phyloP scores from a whole-genome alignment of 92 coral and sea anemone species.

The Paramuricea clavata region DNA sequence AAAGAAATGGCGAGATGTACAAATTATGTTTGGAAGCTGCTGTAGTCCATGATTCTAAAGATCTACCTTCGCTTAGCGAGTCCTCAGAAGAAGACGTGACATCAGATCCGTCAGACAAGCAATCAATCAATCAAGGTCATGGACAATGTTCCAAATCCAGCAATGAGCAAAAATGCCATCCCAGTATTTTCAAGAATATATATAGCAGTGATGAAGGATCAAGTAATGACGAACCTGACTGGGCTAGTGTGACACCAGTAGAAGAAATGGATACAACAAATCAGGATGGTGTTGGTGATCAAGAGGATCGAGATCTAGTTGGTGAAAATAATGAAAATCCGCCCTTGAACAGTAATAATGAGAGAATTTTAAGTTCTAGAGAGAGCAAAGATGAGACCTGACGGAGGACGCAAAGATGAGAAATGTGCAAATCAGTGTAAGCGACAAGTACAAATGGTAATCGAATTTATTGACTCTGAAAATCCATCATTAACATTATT shows the following conservation, averaged over 20 bases:
- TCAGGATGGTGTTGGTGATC: no score
- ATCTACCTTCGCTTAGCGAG: neutral
- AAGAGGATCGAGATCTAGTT: no score
- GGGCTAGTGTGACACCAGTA: no score
- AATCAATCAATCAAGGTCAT: no score
- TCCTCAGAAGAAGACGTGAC: neutral
- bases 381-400: conserved; percentile 58
- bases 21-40: neutral
- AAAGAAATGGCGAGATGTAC: neutral
- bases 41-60: neutral
- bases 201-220: no score
- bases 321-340: no score
- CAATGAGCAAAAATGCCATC: no score
- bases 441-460: conserved; percentile 53
- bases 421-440: conserved; percentile 52
- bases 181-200: no score
- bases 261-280: no score
- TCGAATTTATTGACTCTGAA: conserved; percentile 44
- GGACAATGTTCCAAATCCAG: no score
- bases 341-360: no score
- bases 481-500: conserved; percentile 37
- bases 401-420: conserved; percentile 58
- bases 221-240: no score
- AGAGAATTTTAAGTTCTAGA: conserved; percentile 14
- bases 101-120: neutral